Percentiles rank a stretch among this genome's conserved stretches.
phyloP scores from a whole-genome alignment of 2,888 invertebrate species.

The Gymnoscelis rufifasciata region DNA sequence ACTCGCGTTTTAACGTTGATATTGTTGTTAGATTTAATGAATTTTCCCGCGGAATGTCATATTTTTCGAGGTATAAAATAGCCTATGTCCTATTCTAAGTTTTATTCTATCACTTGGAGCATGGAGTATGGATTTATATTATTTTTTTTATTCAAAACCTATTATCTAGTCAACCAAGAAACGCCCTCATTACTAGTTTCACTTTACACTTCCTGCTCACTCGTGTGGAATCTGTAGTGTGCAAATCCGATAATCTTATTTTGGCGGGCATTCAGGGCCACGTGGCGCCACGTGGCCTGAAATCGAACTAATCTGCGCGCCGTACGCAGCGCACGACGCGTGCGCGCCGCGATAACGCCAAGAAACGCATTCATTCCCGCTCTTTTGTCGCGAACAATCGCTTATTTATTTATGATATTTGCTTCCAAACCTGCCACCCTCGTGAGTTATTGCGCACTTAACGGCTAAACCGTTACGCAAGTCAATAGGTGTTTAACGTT shows the following conservation, averaged over 20 bases:
- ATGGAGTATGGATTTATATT: not conserved
- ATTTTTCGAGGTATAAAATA: too few relatives aligned
- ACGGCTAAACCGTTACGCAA: conserved; percentile 38
- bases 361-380: conserved; percentile 75
- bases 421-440: conserved; percentile 64
- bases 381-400: conserved; percentile 76
- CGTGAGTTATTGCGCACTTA: conserved; percentile 54
- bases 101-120: not conserved
- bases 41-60: too few relatives aligned
- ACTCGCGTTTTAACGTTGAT: too few relatives aligned
- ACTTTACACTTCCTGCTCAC: conserved; percentile 78
- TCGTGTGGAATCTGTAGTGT: conserved; percentile 79
- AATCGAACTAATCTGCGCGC: conserved; percentile 75
- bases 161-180: conserved; percentile 58
- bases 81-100: too few relatives aligned
- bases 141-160: not conserved
- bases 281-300: conserved; percentile 75
- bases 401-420: conserved; percentile 79
- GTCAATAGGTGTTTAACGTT: too few relatives aligned
- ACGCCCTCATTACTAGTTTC: conserved; percentile 75
- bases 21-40: too few relatives aligned
- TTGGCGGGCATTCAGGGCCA: conserved; percentile 62
- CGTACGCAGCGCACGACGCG: conserved; percentile 70
- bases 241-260: conserved; percentile 79
- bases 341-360: conserved; percentile 74